Conservation (phyloP, 2,113 vertebrate species). For the Erpornis zantholeuca region DNA sequence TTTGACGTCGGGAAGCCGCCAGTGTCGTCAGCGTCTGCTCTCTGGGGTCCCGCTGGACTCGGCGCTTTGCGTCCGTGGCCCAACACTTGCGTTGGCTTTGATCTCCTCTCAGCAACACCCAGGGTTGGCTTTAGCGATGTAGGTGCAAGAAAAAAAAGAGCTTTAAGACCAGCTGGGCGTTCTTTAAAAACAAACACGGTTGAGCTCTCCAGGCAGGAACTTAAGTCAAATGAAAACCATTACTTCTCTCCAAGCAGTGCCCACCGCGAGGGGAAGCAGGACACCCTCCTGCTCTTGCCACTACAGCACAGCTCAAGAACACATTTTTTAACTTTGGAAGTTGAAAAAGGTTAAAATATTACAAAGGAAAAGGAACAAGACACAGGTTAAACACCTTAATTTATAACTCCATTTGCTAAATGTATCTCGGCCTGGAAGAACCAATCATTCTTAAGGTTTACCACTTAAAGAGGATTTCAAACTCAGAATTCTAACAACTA, state of each 20-base stretch:
- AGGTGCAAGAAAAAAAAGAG: background rate
- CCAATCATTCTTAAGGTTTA: rapidly evolving
- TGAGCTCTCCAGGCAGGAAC: background rate
- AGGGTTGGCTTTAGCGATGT: background rate
- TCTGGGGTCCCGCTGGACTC: background rate
- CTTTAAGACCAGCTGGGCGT: background rate
- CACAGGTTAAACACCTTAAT: background rate
- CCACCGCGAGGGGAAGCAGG: background rate
- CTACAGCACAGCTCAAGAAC: background rate
- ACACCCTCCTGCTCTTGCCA: background rate
- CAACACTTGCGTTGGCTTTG: background rate
- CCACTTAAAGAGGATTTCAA: background rate
- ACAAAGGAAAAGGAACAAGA: background rate
- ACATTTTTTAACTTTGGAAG: background rate
- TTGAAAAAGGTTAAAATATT: background rate
- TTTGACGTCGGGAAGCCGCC: background rate
- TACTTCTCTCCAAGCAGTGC: too few relatives aligned
- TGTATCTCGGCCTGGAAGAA: background rate
- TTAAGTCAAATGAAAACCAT: background rate
- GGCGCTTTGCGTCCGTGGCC: background rate
- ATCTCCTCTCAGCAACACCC: background rate
- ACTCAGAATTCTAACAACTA: background rate
- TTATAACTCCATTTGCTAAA: background rate
- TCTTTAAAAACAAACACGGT: background rate
- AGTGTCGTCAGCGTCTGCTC: background rate